Evolutionary conservation across 2,888 invertebrate species (phyloP).

Genomic region (Pollenia amentaria): DNA sequence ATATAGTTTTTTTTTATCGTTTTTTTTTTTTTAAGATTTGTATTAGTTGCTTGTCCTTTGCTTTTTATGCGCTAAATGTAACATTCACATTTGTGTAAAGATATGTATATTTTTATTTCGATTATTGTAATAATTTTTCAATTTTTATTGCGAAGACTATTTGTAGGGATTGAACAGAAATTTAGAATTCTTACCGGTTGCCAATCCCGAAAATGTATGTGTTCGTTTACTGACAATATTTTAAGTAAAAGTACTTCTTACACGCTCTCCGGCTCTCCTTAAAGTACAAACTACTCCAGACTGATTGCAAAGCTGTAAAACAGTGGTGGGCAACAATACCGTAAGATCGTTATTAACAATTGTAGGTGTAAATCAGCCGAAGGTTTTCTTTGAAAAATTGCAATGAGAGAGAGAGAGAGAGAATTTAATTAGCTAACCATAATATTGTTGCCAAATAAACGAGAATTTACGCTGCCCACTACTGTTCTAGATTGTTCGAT

Average conservation of each 20-base stretch:
- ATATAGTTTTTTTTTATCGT: constrained; percentile 11
- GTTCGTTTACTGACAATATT: constrained; percentile 6
- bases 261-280: not conserved
- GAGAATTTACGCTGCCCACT: too few relatives aligned
- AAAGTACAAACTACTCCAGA: too few relatives aligned
- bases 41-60: constrained; percentile 34
- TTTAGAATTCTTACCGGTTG: not conserved
- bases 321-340: too few relatives aligned
- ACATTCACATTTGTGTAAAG: not conserved
- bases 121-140: constrained; percentile 68
- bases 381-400: too few relatives aligned
- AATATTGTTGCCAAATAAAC: too few relatives aligned
- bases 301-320: too few relatives aligned
- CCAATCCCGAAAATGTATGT: constrained; percentile 9
- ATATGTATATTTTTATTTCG: constrained; percentile 37
- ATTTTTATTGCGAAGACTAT: not conserved
- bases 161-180: constrained; percentile 9
- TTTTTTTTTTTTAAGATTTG: constrained; percentile 6
- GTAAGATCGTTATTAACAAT: too few relatives aligned
- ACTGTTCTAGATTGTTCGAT: not conserved
- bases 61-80: constrained; percentile 11
- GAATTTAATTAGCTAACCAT: too few relatives aligned
- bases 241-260: not conserved
- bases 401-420: too few relatives aligned
- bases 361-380: too few relatives aligned